A percentile compares a stretch with the other conserved stretches of the same genome.
Evolutionary conservation across 2,888 invertebrate species (phyloP).

Genomic region (Petrophora chlorosata): DNA sequence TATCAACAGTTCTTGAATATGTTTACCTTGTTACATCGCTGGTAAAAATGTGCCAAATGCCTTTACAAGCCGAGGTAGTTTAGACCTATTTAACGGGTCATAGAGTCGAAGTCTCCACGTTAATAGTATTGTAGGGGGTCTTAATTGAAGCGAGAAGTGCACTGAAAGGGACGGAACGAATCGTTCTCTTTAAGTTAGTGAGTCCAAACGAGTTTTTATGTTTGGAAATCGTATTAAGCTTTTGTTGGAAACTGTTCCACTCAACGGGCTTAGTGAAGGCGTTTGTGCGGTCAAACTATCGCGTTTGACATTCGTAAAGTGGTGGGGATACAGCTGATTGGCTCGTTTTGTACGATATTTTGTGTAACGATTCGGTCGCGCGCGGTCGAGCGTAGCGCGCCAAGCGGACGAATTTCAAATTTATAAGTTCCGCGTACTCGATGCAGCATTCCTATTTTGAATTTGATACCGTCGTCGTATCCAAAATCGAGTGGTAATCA

Average conservation of each 20-base stretch:
- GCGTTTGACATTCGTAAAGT: conserved; percentile 67
- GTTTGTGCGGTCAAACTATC: conserved; percentile 81
- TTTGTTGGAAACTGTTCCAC: conserved; percentile 83
- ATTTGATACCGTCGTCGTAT: conserved; percentile 30
- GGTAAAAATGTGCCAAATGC: conserved; percentile 62
- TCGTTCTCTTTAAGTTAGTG: conserved; percentile 79
- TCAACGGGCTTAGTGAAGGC: conserved; percentile 82
- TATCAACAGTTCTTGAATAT: conserved; percentile 56
- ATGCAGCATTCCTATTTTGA: conserved; percentile 28
- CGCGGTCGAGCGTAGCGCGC: conserved; percentile 69
- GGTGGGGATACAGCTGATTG: conserved; percentile 77
- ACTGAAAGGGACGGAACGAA: conserved; percentile 71
- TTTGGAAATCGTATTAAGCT: conserved; percentile 84
- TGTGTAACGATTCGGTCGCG: conserved; percentile 70
- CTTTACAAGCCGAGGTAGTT: conserved; percentile 31
- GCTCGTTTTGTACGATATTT: conserved; percentile 70
- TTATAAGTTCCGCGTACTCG: conserved; percentile 44
- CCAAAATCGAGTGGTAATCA: conserved; percentile 34
- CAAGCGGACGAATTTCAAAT: conserved; percentile 57
- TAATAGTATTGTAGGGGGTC: conserved; percentile 57
- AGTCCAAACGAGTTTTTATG: conserved; percentile 83
- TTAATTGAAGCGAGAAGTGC: conserved; percentile 72
- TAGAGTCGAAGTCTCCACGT: conserved; percentile 43
- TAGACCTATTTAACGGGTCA: background rate
- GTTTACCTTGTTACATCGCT: conserved; percentile 65